Base-by-base conservation (phyloP, 2,113 vertebrate species). In the Hydropotes inermis region DNA sequence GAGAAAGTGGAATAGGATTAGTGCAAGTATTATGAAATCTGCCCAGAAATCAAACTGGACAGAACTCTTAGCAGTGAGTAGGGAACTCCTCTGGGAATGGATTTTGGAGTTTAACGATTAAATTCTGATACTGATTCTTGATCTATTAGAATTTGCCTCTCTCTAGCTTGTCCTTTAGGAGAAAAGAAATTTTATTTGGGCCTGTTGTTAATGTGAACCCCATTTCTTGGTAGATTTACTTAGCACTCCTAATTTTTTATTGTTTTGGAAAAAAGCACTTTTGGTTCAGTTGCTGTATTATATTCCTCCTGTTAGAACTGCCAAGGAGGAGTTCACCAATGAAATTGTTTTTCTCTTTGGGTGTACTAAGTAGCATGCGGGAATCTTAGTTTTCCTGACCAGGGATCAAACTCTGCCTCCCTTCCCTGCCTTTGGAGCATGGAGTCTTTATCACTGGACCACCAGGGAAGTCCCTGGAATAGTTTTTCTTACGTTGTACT, bases 31-130 rank as follows among this genome's bases (percentile, higher is more conserved):
- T 74, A 64, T 33, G 25, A 93, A 94, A 90, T 76, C 57, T 36
- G 54, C 43, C 45, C 11, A 47, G 36, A 90, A 83, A 33, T 64
- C 45, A 89, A 14, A 54, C 33, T 58, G 25, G 79, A 70, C 21
- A 33, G 45, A 79, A 84, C 33, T 70, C 13, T 91, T 92, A 87
- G 74, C 67, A 52, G 14, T 43, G 39, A 85, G 45, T n/a, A 21
- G 23, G 8, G 52, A 96, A 70, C 52, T 86, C 19, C 52, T 91
- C 10, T 87, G 54, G 43, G 54, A 86, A 52, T 83, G 61, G 17
- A 43, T 57, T 95, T 97, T 95, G 96, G 86, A 93, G 45, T 91
- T 70, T 64, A 50, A 95, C 39, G 78, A 81, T 93, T 95, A 57
- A 81, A 74, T 50, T 95, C 57, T 45, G 88, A 91, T 90, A 89